Percentiles rank a stretch among this genome's conserved stretches.
These are phyloP conservation scores for Drosophila oshimai DNA, from an alignment of 1,140 invertebrate species.

Conservation along the genomic window DNA sequence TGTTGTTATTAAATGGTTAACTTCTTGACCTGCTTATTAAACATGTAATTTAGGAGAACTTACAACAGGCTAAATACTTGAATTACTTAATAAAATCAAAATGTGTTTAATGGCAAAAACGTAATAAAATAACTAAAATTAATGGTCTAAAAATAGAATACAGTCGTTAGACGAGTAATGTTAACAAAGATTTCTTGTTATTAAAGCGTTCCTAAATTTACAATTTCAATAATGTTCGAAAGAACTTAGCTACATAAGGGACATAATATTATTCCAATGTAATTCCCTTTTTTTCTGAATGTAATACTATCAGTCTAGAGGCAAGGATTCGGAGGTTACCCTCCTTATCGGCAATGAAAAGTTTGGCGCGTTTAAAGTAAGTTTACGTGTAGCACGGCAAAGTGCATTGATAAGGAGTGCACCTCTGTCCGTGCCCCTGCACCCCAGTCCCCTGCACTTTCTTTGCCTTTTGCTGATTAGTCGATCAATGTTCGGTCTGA, in stretches of 20 bases:
- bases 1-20: too few relatives aligned
- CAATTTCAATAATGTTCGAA: too few relatives aligned
- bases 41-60: too few relatives aligned
- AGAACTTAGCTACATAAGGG: neutral
- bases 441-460: slow-evolving; percentile 16
- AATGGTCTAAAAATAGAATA: too few relatives aligned
- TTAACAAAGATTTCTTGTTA: too few relatives aligned
- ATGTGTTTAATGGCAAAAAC: too few relatives aligned
- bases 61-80: too few relatives aligned
- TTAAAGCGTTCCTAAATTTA: too few relatives aligned
- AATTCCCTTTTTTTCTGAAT: slow-evolving; percentile 6
- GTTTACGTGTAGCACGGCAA: slow-evolving; percentile 76
- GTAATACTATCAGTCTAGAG: slow-evolving; percentile 17
- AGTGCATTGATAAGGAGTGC: slow-evolving; percentile 70
- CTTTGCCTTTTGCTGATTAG: slow-evolving; percentile 60
- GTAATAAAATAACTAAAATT: too few relatives aligned
- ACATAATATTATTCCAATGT: neutral
- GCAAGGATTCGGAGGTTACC: slow-evolving; percentile 15
- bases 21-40: too few relatives aligned
- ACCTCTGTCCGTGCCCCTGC: neutral
- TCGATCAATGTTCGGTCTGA: slow-evolving; percentile 58
- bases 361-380: slow-evolving; percentile 76
- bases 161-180: too few relatives aligned
- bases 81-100: too few relatives aligned
- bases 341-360: slow-evolving; percentile 54